Evolutionary conservation across 2,113 vertebrate genomes (phyloP), one percentile per base, ranked within the genome.

Genomic region (Cynopterus brachyotis): DNA sequence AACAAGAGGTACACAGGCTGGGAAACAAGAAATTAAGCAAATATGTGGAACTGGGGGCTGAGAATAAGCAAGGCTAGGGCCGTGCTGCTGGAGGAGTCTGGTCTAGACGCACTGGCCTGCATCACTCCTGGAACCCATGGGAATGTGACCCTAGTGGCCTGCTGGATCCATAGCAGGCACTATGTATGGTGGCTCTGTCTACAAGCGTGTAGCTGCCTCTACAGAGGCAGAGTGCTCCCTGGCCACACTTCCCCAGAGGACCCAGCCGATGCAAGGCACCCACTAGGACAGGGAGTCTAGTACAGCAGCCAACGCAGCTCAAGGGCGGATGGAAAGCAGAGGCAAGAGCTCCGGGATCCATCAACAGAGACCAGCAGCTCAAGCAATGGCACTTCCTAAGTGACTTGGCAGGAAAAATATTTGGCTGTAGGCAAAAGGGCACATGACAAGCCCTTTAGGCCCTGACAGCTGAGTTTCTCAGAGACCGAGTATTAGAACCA

Each of bases 121-220:
- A 62, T 32, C 26, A 19, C 1, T 2, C 32, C 20, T 35, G 24
- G 9, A 64, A 16, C 13, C 47, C 4, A 0, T 0, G 3, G 45
- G 40, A 42, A 6, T 72, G 19, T 28, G 70, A 76, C 32, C 19
- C 24, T 87, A 13, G 30, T 19, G 28, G 55, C 59, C 22, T 40
- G 1, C 30, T 50, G 50, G 50, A 50, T 50, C 50, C 50, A 50
- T 16, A 50, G 50, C 50, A 3, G 9, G 24, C 8, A 50, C 86
- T 80, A 20, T 10, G 30, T 80, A 20, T 10, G 30, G 12, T 22
- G 35, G 35, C 45, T 79, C 92, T 42, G n/a, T 35, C 45, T 40
- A 57, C 30, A 7, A 83, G 40, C 20, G 6, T 1, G 20, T 62
- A 47, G 62, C 20, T 55, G 42, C 53, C 81, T 78, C 75, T n/a